phyloP scores from a whole-genome alignment of 2,113 vertebrate species.

The Mirza zaza region DNA sequence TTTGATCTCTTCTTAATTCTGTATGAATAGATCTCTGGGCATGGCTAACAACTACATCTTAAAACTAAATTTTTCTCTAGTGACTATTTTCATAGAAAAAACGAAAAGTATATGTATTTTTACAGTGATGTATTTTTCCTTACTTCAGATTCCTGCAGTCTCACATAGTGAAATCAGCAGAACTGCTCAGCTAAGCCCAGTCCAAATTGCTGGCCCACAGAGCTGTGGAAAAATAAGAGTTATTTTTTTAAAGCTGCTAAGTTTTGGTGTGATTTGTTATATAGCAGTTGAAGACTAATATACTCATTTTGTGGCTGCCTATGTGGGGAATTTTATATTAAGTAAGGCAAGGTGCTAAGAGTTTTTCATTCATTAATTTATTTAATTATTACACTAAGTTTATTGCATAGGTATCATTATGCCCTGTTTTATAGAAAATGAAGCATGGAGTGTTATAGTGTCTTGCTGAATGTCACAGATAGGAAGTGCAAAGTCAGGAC shows the following conservation, averaged over 20 bases:
- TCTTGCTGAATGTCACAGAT: not conserved
- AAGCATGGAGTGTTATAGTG: not conserved
- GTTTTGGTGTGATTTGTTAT: not conserved
- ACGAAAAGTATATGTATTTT: not conserved
- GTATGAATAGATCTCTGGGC: not conserved
- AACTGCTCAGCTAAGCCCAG: not conserved
- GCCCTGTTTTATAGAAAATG: not conserved
- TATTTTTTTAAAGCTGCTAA: not conserved
- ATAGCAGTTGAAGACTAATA: not conserved
- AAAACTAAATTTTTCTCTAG: not conserved
- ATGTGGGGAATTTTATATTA: not conserved
- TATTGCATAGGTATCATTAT: not conserved
- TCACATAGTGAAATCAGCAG: not conserved
- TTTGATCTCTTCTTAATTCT: not conserved
- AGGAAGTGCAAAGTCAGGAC: not conserved
- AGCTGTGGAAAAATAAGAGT: not conserved
- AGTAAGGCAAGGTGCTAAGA: not conserved
- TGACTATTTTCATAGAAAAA: constrained; percentile 3
- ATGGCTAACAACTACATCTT: not conserved
- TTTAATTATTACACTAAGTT: not conserved
- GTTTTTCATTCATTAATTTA: not conserved
- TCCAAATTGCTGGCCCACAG: not conserved
- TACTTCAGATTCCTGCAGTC: not conserved
- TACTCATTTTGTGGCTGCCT: not conserved
- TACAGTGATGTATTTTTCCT: not conserved